Evolutionary conservation across 2,888 invertebrate genomes (phyloP).

Genomic region (Peribatodes rhomboidaria): DNA sequence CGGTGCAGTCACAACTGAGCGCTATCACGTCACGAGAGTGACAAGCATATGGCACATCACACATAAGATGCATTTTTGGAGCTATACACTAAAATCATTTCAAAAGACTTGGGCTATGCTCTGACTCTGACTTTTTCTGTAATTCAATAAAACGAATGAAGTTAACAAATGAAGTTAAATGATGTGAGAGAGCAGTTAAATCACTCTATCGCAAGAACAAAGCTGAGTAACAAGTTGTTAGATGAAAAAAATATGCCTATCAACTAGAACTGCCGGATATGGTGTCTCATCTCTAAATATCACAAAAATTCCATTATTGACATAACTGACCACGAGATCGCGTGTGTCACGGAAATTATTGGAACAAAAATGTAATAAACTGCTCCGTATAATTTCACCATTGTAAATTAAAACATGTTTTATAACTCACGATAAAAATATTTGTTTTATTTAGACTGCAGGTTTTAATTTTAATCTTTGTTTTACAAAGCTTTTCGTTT

Average conservation of each 20-base stretch:
- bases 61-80: too few species aligned
- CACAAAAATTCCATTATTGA: conserved; percentile 60
- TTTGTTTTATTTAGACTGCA: conserved; percentile 18
- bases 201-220: too few species aligned
- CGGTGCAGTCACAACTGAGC: too few species aligned
- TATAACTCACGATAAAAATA: conserved; percentile 46
- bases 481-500: background rate
- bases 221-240: background rate
- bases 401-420: conserved; percentile 35
- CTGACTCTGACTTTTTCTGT: too few species aligned
- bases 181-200: too few species aligned
- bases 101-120: too few species aligned
- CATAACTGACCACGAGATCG: conserved; percentile 59
- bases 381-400: conserved; percentile 58
- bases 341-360: conserved; percentile 66
- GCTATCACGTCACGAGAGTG: too few species aligned
- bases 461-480: conserved; percentile 13
- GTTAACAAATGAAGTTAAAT: background rate
- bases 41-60: too few species aligned
- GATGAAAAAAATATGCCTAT: background rate
- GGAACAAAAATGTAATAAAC: conserved; percentile 56
- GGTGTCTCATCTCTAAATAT: conserved; percentile 41
- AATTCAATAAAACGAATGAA: too few species aligned
- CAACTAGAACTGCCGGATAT: background rate
- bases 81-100: too few species aligned